A percentile compares a stretch with the other conserved stretches of the same genome.
Conservation (phyloP, 2,113 vertebrate species). For the Dromaius novaehollandiae region DNA sequence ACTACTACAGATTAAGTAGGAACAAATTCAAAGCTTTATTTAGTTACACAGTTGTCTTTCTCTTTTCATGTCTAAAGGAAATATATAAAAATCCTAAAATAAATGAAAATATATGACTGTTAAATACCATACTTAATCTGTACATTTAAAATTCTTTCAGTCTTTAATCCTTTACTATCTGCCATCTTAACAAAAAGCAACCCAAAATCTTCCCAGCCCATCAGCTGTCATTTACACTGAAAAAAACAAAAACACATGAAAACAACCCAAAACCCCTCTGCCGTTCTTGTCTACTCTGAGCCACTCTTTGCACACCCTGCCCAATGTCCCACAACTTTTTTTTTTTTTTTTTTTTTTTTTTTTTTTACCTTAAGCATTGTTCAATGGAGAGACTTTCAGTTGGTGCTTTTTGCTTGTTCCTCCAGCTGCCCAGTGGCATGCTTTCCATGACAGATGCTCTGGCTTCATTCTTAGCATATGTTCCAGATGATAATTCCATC, state of each 20-base stretch:
- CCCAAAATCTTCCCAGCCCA: not conserved
- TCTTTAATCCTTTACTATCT: not conserved
- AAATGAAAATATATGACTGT: not conserved
- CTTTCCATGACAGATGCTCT: constrained; percentile 71
- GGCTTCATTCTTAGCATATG: constrained; percentile 71
- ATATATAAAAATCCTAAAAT: not conserved
- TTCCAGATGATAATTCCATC: constrained; percentile 72
- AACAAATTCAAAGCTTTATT: not conserved
- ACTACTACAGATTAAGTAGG: not conserved
- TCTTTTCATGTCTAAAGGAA: not conserved
- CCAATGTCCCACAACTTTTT: not conserved
- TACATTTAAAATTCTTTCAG: not conserved
- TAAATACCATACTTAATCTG: not conserved
- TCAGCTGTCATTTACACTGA: not conserved
- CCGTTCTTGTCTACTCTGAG: not conserved
- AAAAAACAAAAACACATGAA: not conserved
- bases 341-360: not conserved
- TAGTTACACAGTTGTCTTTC: not conserved
- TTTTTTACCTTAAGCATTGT: not conserved
- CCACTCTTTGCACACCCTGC: not conserved
- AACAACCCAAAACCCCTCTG: not conserved
- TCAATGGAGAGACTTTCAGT: constrained; percentile 1
- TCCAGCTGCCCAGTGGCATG: constrained; percentile 70
- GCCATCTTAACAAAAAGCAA: not conserved
- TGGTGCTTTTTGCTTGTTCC: constrained; percentile 38